phyloP scores from a whole-genome alignment of 2,797 vertebrate genomes.

The Okamejei kenojei region DNA sequence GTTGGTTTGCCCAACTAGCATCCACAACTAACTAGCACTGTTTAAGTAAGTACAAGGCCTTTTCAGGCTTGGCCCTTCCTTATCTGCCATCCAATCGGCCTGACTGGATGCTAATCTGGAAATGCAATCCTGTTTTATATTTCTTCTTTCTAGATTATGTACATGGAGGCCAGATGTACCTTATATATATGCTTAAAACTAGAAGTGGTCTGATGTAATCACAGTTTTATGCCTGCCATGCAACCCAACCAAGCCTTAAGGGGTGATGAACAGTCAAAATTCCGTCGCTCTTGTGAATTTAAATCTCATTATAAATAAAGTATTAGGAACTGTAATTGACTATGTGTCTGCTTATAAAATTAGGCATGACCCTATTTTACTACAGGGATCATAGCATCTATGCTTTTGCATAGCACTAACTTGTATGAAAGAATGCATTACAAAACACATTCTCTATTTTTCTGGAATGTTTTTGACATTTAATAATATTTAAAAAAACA shows the following conservation, averaged over 20 bases:
- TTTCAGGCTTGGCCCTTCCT: neutral
- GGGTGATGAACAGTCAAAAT: neutral
- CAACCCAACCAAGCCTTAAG: neutral
- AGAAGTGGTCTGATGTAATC: neutral
- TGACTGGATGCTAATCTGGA: neutral
- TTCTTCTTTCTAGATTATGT: neutral
- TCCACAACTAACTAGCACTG: too few relatives aligned
- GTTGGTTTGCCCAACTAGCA: too few relatives aligned
- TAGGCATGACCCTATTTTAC: neutral
- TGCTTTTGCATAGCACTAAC: neutral
- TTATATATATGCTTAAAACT: neutral
- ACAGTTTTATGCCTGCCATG: neutral
- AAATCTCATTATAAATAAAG: neutral
- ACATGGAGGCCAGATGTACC: neutral
- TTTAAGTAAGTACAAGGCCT: neutral
- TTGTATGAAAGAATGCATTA: neutral
- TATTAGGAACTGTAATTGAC: neutral
- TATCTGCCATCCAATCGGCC: neutral
- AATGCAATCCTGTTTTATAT: neutral
- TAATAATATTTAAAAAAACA: constrained; percentile 22
- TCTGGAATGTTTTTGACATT: constrained; percentile 18
- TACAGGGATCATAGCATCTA: neutral
- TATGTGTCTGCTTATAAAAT: neutral
- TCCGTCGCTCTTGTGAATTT: neutral
- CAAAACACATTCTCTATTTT: neutral